phyloP scores from a whole-genome alignment of 35 echinoderm and acorn worm species.

The Stichopus chloronotus region DNA sequence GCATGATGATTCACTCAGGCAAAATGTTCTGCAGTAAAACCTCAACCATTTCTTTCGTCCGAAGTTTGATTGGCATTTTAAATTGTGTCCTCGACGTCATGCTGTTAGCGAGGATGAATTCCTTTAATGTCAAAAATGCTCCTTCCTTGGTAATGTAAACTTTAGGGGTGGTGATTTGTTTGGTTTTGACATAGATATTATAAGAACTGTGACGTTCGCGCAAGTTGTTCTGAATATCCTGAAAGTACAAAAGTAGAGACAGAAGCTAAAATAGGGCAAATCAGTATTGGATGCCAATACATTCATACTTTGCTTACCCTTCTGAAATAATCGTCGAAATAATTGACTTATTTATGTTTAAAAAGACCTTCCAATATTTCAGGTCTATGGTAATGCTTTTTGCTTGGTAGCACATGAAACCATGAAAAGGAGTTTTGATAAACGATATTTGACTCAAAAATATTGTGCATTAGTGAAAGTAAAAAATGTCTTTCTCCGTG shows the following conservation, averaged over 20 bases:
- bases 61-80: background rate
- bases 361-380: too few relatives aligned
- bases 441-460: too few relatives aligned
- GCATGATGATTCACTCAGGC: too few relatives aligned
- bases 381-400: too few relatives aligned
- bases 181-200: background rate
- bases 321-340: too few relatives aligned
- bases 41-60: slow-evolving; percentile 1
- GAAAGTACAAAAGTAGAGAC: background rate
- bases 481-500: too few relatives aligned
- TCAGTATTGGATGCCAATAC: background rate
- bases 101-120: background rate
- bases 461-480: too few relatives aligned
- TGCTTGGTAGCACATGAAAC: too few relatives aligned
- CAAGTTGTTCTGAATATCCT: slow-evolving; percentile 3
- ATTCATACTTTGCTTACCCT: too few relatives aligned
- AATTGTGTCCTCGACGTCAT: background rate
- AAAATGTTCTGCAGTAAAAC: background rate
- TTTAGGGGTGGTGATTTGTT: background rate
- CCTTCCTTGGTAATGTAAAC: slow-evolving; percentile 3
- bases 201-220: background rate
- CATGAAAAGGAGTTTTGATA: too few relatives aligned
- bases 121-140: background rate
- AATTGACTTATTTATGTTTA: too few relatives aligned
- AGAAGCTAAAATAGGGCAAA: background rate